Conservation (phyloP, 2,113 vertebrate genomes). For the Gambusia affinis region DNA sequence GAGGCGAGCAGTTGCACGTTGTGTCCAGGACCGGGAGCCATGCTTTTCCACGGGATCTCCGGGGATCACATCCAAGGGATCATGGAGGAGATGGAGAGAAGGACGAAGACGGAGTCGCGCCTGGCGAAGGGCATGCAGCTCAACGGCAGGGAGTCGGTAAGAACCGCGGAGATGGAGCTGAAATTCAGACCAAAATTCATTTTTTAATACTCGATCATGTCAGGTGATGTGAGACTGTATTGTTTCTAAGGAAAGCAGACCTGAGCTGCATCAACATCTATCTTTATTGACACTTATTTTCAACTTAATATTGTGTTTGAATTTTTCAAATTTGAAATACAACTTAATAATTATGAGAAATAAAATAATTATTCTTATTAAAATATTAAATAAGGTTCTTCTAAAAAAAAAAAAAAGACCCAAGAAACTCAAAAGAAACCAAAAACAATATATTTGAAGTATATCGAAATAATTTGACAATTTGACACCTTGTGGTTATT, state of each 20-base stretch:
- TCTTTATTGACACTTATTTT: neutral
- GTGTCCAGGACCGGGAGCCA: conserved; percentile 98
- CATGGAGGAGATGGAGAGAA: conserved; percentile 99
- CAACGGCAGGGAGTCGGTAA: conserved; percentile 98
- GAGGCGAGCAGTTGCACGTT: conserved; percentile 97
- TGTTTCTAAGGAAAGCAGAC: neutral
- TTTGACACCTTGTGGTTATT: neutral
- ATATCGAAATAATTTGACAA: neutral
- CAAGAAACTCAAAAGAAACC: no score
- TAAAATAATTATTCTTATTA: no score
- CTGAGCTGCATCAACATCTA: neutral
- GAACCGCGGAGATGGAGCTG: conserved; percentile 27
- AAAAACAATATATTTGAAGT: neutral
- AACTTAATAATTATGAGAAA: neutral
- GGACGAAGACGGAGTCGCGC: conserved; percentile 94
- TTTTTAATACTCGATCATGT: neutral
- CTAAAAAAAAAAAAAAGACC: no score
- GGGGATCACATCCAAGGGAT: conserved; percentile 99
- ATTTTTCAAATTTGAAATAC: no score
- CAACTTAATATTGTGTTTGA: no score
- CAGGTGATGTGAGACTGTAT: neutral
- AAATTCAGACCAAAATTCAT: neutral
- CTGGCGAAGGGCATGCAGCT: conserved; percentile 94
- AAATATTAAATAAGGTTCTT: no score
- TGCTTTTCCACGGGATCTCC: conserved; percentile 99